These are phyloP conservation scores for Watersipora subatra DNA, from an alignment of 1,140 invertebrate genomes.

Conservation along the genomic window DNA sequence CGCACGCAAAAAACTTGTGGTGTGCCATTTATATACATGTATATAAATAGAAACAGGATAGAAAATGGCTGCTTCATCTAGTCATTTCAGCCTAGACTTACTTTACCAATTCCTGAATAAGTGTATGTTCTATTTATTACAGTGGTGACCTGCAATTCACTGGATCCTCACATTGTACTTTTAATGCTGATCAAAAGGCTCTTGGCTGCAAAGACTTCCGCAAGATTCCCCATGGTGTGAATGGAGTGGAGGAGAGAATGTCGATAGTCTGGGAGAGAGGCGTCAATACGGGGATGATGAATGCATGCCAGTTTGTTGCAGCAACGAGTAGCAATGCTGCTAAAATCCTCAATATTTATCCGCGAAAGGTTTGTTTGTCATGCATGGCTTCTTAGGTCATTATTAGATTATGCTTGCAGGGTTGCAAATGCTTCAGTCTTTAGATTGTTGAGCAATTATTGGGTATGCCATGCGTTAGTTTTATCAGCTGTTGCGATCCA, in stretches of 20 bases:
- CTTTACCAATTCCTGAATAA: too few relatives aligned
- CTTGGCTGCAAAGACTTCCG: slow-evolving; percentile 71
- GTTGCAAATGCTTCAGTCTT: too few relatives aligned
- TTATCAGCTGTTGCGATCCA: too few relatives aligned
- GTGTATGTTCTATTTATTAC: slow-evolving; percentile 1
- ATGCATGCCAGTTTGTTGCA: slow-evolving; percentile 76
- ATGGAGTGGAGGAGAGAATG: slow-evolving; percentile 88
- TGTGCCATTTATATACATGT: too few relatives aligned
- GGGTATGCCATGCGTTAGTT: too few relatives aligned
- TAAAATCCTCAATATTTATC: slow-evolving; percentile 89
- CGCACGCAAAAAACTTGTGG: too few relatives aligned
- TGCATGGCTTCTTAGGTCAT: not conserved
- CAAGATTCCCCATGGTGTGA: slow-evolving; percentile 90
- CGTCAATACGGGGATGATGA: slow-evolving; percentile 65
- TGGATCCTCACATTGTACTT: slow-evolving; percentile 87
- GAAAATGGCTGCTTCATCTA: too few relatives aligned
- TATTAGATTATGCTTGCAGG: too few relatives aligned
- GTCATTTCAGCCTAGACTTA: too few relatives aligned
- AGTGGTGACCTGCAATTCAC: slow-evolving; percentile 66
- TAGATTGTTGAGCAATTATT: too few relatives aligned
- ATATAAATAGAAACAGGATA: too few relatives aligned
- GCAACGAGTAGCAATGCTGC: slow-evolving; percentile 85
- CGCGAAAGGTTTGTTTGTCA: slow-evolving; percentile 50
- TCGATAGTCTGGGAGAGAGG: slow-evolving; percentile 87
- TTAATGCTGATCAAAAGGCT: slow-evolving; percentile 72